Evolutionary conservation across 2,888 invertebrate genomes (phyloP), one percentile per base, ranked within the genome.

Genomic region (Mythimna albipuncta): DNA sequence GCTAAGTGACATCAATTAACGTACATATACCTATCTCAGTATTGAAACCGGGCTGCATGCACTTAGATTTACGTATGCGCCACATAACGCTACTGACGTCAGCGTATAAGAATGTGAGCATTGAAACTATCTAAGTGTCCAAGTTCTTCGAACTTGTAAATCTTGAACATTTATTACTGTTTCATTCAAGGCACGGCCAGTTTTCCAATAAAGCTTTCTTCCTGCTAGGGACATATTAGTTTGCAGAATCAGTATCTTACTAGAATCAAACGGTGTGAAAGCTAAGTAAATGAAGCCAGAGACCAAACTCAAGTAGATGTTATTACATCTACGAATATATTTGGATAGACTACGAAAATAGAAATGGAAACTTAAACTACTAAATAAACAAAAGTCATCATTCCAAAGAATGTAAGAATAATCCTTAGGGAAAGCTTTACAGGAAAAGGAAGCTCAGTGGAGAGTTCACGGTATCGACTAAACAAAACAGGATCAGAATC

Each of bases 401-500:
- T 79, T 67, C 54, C 21, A 62, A 65, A 67, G 55, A 54, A 70
- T 70, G 81, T 65, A 68, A 55, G 38, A 80, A 65, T 83, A 70
- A 55, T 80, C 84, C 76, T 75, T 35, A 19, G 84, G 81, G 84
- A 75, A 68, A 80, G 67, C 50, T 83, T 75, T 35, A 70, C 75
- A 55, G 67, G 59, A 54, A 81, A 70, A 80, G 76, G 80, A 70
- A 32, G 66, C 52, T 64, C 84, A 65, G 54, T 41, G n/a, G 81
- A 67, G 76, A 83, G 57, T 79, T 74, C 67, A 19, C 76, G 38
- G 65, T 80, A 83, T 82, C 57, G 83, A 83, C 80, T 73, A 75
- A 77, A 79, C 77, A 84, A 72, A 84, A 69, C 78, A 72, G 69
- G 85, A 85, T 83, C 69, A 65, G 58, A 70, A 83, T 75, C 74